These are phyloP conservation scores for Pachydiplax longipennis DNA, from an alignment of 2,888 invertebrate species.

Conservation along the genomic window DNA sequence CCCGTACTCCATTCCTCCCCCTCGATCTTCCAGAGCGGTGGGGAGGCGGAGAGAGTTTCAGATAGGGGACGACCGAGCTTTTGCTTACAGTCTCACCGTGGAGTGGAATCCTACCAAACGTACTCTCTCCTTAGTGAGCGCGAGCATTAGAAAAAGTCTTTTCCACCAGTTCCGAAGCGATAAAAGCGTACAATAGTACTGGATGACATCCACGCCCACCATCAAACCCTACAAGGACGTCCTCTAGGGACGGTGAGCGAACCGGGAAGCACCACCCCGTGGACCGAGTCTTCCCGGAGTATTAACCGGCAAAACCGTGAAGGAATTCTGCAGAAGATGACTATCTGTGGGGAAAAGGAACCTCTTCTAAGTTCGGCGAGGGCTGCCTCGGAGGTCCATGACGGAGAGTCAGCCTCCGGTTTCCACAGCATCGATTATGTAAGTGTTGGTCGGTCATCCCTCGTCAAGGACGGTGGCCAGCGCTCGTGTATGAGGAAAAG, in stretches of 20 bases:
- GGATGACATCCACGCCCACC: background rate
- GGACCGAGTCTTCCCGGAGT: background rate
- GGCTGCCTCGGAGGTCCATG: background rate
- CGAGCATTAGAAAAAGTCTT: background rate
- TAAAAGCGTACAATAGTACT: background rate
- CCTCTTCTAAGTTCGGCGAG: background rate
- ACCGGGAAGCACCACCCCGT: background rate
- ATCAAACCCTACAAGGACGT: background rate
- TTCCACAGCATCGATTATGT: conserved; percentile 27
- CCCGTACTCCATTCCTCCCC: background rate
- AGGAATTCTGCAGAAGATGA: background rate
- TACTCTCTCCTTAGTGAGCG: background rate
- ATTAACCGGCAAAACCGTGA: background rate
- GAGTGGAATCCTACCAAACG: background rate
- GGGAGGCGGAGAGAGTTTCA: background rate
- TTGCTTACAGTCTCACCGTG: background rate
- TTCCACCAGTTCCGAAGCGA: background rate
- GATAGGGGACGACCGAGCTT: background rate
- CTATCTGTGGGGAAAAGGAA: conserved; percentile 28
- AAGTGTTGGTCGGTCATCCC: background rate
- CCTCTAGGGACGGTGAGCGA: background rate
- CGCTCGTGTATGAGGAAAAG: background rate
- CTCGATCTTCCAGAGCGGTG: background rate
- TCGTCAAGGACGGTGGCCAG: background rate
- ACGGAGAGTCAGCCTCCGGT: background rate